These are phyloP conservation scores for Montipora capitata DNA, from an alignment of 92 coral and sea anemone genomes.

Conservation along the genomic window DNA sequence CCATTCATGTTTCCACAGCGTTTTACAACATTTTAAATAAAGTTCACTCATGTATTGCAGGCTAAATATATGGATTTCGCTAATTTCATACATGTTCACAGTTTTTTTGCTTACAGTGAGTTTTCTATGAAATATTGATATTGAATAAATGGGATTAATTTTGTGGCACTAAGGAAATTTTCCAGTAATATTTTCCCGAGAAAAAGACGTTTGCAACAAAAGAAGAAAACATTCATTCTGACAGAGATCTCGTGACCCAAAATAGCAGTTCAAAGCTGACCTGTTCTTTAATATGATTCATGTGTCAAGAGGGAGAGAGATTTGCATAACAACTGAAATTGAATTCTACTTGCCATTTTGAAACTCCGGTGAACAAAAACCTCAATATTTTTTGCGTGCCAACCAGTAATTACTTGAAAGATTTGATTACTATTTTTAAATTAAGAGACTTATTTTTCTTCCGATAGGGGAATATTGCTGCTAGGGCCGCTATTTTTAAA, in stretches of 20 bases:
- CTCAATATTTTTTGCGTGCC: not conserved
- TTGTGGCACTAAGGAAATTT: not conserved
- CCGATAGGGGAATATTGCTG: not conserved
- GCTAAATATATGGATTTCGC: too few species aligned
- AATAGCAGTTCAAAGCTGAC: not conserved
- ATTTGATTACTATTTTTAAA: not conserved
- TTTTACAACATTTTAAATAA: too few species aligned
- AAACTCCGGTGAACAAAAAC: not conserved
- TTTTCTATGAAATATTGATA: too few species aligned
- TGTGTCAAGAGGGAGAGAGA: not conserved
- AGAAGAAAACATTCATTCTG: too few species aligned
- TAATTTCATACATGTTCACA: too few species aligned
- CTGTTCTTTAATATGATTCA: not conserved
- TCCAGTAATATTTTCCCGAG: not conserved
- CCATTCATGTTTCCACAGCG: too few species aligned
- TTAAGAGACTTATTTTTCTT: not conserved
- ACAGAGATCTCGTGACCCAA: not conserved
- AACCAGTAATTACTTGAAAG: not conserved
- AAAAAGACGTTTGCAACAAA: too few species aligned
- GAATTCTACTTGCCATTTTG: not conserved
- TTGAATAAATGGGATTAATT: too few species aligned
- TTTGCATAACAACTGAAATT: conserved; percentile 31
- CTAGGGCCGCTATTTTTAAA: not conserved
- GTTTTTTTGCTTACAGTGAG: too few species aligned
- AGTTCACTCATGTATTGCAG: too few species aligned